Evolutionary conservation across 1,140 invertebrate genomes (phyloP).

Genomic region (Danaus melanippus): DNA sequence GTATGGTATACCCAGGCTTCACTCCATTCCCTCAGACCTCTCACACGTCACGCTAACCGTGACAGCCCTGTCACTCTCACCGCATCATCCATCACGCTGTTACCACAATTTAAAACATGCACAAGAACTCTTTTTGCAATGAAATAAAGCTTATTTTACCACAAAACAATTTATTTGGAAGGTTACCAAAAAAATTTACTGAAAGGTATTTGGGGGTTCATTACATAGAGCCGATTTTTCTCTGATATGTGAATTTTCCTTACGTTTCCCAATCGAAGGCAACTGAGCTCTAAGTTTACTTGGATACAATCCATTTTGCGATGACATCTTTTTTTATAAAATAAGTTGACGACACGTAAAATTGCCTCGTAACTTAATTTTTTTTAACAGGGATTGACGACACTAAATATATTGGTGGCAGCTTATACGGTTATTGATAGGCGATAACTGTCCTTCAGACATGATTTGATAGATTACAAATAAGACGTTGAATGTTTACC

Average conservation of each 20-base stretch:
- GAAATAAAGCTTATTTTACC: slow-evolving; percentile 18
- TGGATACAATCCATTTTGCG: too few species aligned
- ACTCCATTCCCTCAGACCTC: slow-evolving; percentile 29
- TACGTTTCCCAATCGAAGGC: neutral
- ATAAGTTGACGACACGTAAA: slow-evolving; percentile 51
- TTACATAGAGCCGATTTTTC: slow-evolving; percentile 11
- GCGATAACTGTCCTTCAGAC: slow-evolving; percentile 13
- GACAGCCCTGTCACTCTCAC: slow-evolving; percentile 12
- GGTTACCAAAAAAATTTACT: slow-evolving; percentile 17
- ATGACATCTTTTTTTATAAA: too few species aligned
- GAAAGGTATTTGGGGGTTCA: slow-evolving; percentile 12
- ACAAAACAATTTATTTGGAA: slow-evolving; percentile 1
- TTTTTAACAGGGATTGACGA: slow-evolving; percentile 53
- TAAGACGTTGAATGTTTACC: too few species aligned
- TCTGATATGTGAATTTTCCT: slow-evolving; percentile 9
- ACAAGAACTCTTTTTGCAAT: slow-evolving; percentile 5
- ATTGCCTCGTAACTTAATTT: slow-evolving; percentile 66
- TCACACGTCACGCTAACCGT: slow-evolving; percentile 46
- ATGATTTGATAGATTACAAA: too few species aligned
- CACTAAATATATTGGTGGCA: slow-evolving; percentile 42
- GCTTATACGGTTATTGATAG: slow-evolving; percentile 36
- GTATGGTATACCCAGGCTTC: slow-evolving; percentile 5
- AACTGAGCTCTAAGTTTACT: too few species aligned
- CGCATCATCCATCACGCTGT: slow-evolving; percentile 53
- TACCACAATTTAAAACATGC: slow-evolving; percentile 25